Evolutionary conservation across 2,113 vertebrate species (phyloP).

Genomic region (Galeopterus variegatus): DNA sequence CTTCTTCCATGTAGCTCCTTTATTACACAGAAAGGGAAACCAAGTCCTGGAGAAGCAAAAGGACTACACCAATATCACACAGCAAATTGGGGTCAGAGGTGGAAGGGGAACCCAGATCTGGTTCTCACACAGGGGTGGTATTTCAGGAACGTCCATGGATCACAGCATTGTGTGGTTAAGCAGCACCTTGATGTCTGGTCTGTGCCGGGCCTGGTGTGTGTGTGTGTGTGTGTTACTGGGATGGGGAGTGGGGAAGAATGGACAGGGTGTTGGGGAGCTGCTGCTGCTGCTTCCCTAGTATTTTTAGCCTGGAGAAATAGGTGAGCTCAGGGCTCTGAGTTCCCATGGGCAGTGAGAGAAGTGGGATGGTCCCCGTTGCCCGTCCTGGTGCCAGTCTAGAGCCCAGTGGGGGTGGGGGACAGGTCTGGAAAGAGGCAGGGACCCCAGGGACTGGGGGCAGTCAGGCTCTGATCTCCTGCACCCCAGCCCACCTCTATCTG

Average conservation of each 20-base stretch:
- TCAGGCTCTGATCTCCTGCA: not conserved
- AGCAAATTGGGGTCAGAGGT: not conserved
- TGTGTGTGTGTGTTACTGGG: not conserved
- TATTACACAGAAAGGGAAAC: slow-evolving; percentile 26
- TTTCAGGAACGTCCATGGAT: not conserved
- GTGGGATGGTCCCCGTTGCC: slow-evolving; percentile 80
- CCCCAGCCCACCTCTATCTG: not conserved
- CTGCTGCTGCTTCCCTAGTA: slow-evolving; percentile 76
- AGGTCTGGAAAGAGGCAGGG: not conserved
- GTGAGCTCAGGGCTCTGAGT: slow-evolving; percentile 85
- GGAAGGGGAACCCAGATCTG: not conserved
- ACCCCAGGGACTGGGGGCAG: not conserved
- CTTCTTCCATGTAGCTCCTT: not conserved
- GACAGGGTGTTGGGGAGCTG: slow-evolving; percentile 77
- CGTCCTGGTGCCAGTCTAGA: slow-evolving; percentile 86
- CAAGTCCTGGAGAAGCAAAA: slow-evolving; percentile 34
- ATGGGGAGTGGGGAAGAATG: not conserved
- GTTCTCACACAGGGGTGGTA: not conserved
- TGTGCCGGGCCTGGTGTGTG: not conserved
- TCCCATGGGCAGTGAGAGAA: slow-evolving; percentile 69
- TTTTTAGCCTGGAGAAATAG: slow-evolving; percentile 84
- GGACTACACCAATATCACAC: slow-evolving; percentile 32
- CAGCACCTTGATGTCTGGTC: slow-evolving; percentile 25
- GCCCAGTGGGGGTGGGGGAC: slow-evolving; percentile 87
- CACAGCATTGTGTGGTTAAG: not conserved